A percentile compares a stretch with the other conserved stretches of the same genome.
These are phyloP conservation scores for Hyles lineata DNA, from an alignment of 2,888 invertebrate species.

Conservation along the genomic window DNA sequence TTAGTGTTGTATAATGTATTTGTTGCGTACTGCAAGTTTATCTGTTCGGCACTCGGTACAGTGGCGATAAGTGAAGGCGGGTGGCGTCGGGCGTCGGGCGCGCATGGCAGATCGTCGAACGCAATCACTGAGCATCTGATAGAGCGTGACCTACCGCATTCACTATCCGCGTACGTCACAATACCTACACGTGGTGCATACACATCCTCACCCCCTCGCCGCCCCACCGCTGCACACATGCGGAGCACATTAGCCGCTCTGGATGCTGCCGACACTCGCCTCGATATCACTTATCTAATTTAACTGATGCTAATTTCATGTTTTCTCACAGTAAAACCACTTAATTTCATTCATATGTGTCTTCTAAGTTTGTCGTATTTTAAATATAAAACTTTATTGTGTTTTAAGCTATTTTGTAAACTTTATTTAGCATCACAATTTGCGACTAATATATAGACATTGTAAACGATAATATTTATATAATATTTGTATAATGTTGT, in stretches of 20 bases:
- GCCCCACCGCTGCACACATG: slow-evolving; percentile 31
- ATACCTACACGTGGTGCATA: slow-evolving; percentile 34
- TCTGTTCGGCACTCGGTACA: slow-evolving; percentile 41
- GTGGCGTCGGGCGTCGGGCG: slow-evolving; percentile 38
- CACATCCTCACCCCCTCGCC: background rate
- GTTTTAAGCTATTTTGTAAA: background rate
- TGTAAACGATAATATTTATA: background rate
- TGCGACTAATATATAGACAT: slow-evolving; percentile 11
- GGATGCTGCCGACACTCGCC: background rate
- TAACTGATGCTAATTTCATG: background rate
- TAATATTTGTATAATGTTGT: slow-evolving; percentile 24
- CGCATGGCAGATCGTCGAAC: slow-evolving; percentile 39
- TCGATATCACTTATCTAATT: background rate
- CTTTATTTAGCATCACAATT: background rate
- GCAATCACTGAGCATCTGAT: slow-evolving; percentile 51
- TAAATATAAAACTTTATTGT: background rate
- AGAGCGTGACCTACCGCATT: slow-evolving; percentile 59
- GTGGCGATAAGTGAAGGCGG: slow-evolving; percentile 46
- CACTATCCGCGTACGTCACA: slow-evolving; percentile 41
- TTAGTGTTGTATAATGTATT: slow-evolving; percentile 32
- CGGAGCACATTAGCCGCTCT: slow-evolving; percentile 14
- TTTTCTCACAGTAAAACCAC: background rate
- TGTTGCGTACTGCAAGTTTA: slow-evolving; percentile 43
- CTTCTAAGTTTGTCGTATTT: background rate
- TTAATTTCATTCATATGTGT: background rate